phyloP scores from a whole-genome alignment of 2,113 vertebrate species.

The Antennarius striatus region DNA sequence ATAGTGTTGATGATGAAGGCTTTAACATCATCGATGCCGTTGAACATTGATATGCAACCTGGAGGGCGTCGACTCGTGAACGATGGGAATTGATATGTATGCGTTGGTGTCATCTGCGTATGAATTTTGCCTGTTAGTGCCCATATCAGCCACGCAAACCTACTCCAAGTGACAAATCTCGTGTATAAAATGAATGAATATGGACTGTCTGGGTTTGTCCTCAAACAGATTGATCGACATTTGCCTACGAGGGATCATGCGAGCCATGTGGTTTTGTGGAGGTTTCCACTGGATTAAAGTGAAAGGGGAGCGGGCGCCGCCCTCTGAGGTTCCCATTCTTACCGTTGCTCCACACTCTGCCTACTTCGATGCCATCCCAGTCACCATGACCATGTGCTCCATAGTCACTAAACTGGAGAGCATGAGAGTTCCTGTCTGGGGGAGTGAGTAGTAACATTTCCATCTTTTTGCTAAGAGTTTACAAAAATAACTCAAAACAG shows the following conservation, averaged over 20 bases:
- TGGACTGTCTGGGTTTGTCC: neutral
- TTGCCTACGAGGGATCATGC: constrained; percentile 88
- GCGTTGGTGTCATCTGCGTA: too few species aligned
- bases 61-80: too few species aligned
- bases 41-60: too few species aligned
- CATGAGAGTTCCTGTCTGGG: constrained; percentile 94
- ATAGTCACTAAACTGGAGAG: constrained; percentile 94
- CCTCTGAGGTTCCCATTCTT: constrained; percentile 88
- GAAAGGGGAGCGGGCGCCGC: constrained; percentile 85
- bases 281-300: constrained; percentile 93
- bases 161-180: too few species aligned
- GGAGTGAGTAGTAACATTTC: constrained; percentile 85
- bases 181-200: too few species aligned
- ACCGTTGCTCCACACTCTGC: constrained; percentile 93
- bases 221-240: constrained; percentile 83
- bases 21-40: too few species aligned
- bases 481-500: too few species aligned
- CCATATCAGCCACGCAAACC: too few species aligned
- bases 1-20: too few species aligned
- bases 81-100: too few species aligned
- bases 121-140: too few species aligned
- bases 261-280: constrained; percentile 94
- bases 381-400: constrained; percentile 95
- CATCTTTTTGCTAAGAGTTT: neutral
- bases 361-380: constrained; percentile 95